phyloP scores from a whole-genome alignment of 1,140 invertebrate genomes.

The Caenorhabditis tropicalis region DNA sequence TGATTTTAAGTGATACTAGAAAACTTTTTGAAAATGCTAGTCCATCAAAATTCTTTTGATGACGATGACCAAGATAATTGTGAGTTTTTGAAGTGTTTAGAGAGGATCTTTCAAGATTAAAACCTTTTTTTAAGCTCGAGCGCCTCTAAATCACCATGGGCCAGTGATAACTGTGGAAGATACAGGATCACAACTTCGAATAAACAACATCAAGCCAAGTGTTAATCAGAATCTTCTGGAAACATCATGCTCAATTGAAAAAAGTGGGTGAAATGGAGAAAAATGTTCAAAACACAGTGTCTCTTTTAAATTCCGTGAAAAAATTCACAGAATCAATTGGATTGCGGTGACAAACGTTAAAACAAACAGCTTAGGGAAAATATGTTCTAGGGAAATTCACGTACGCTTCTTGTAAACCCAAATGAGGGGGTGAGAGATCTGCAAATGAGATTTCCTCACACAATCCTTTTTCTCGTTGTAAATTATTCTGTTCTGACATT shows the following conservation, averaged over 20 bases:
- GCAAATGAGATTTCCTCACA: constrained; percentile 2
- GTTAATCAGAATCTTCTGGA: constrained; percentile 53
- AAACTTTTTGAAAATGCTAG: background rate
- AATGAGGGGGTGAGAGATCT: background rate
- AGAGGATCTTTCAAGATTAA: background rate
- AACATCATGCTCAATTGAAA: constrained; percentile 46
- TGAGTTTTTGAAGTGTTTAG: background rate
- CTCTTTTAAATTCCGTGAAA: background rate
- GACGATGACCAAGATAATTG: background rate
- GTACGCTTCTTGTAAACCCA: background rate
- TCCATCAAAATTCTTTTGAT: background rate
- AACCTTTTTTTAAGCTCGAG: constrained; percentile 46
- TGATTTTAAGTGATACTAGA: background rate
- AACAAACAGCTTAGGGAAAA: background rate
- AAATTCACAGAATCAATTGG: background rate
- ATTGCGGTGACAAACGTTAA: background rate
- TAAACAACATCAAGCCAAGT: constrained; percentile 52
- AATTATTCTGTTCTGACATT: background rate
- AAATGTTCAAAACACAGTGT: no score
- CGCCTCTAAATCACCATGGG: constrained; percentile 38
- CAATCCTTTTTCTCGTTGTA: background rate
- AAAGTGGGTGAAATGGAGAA: constrained; percentile 42
- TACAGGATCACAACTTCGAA: constrained; percentile 58
- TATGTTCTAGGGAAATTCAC: background rate
- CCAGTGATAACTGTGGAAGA: constrained; percentile 68